These are phyloP conservation scores for Molanna angustata DNA, from an alignment of 2,888 invertebrate species.

Conservation along the genomic window DNA sequence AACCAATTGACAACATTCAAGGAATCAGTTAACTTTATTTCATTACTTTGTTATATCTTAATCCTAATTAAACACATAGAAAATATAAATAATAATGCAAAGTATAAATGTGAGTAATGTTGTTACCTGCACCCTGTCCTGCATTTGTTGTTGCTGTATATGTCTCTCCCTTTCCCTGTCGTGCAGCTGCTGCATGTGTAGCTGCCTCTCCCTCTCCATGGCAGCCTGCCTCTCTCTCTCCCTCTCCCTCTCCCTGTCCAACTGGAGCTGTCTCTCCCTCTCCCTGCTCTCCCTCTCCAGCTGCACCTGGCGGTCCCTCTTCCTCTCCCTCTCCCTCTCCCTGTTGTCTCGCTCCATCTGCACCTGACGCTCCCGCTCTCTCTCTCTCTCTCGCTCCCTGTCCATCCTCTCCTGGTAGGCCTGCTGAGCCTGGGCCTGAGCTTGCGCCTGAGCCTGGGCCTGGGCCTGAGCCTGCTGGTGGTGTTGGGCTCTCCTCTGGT, in stretches of 20 bases:
- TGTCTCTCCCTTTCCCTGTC: slow-evolving; percentile 40
- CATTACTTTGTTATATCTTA: too few relatives aligned
- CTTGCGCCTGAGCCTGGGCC: slow-evolving; percentile 36
- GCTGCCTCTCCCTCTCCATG: slow-evolving; percentile 39
- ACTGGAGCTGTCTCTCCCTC: slow-evolving; percentile 37
- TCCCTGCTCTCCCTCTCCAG: slow-evolving; percentile 33
- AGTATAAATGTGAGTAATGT: too few relatives aligned
- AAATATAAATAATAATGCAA: too few relatives aligned
- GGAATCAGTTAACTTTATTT: too few relatives aligned
- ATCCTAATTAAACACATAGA: too few relatives aligned
- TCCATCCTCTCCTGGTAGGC: slow-evolving; percentile 36
- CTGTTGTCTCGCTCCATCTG: slow-evolving; percentile 35
- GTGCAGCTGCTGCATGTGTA: slow-evolving; percentile 38
- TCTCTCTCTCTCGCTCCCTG: slow-evolving; percentile 35
- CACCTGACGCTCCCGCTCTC: slow-evolving; percentile 38
- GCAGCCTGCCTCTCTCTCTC: slow-evolving; percentile 29
- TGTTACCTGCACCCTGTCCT: slow-evolving; percentile 30
- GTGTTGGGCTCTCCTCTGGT: slow-evolving; percentile 35
- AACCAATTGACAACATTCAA: too few relatives aligned
- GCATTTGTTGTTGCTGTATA: slow-evolving; percentile 38
- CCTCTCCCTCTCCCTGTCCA: slow-evolving; percentile 25
- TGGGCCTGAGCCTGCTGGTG: slow-evolving; percentile 39
- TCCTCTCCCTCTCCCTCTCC: slow-evolving; percentile 38
- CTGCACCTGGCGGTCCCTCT: slow-evolving; percentile 37
- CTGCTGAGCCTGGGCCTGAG: slow-evolving; percentile 37